Base-by-base conservation (phyloP, 1,140 invertebrate genomes). In the Drosophila erecta region DNA sequence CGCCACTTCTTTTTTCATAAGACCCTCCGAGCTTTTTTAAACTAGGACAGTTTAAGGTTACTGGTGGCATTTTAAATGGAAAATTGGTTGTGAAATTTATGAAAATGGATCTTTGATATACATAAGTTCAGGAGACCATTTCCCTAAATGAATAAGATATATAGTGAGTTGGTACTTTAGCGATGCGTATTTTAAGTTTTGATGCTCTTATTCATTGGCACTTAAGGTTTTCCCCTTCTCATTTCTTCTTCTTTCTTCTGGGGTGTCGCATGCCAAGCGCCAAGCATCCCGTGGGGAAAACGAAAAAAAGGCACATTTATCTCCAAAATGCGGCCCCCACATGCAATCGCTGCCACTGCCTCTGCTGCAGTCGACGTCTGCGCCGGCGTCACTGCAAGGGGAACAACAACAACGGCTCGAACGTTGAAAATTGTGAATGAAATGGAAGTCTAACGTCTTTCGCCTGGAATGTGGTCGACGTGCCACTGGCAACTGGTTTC, bases 391-490 rank as follows among this genome's bases (percentile, higher is more conserved):
- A 14, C 37, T 38, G 37, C 37, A 38, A 12, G 11, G 37, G 4
- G 11, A 38, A 38, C 37, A 14, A 38, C 37, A 38, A 53, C 41
- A 43, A 17, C 46, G 47, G 24, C 35, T 49, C 41, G 50, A 66
- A 67, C 55, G 61, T 64, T 76, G 55, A 67, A 87, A 87, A 84
- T 89, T 83, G 84, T 87, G 84, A 87, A 87, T 87, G 83, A 87
- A 87, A 79, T 79, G 72, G 79, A 81, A 79, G 69, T 78, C 74
- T 73, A 83, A 89, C 71, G 79, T 87, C 83, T 87, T 87, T 87
- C 47, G 76, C 35, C 55, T 80, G 84, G 84, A 83, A 87, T 89
- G 83, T 77, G 76, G 81, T 86, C 81, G 81, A 85, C 62, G 76
- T 86, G 81, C 77, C 74, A 86, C 78, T 17, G 67, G 59, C 75